Conservation (phyloP, 2,797 vertebrate species). For the Glyptemys insculpta region DNA sequence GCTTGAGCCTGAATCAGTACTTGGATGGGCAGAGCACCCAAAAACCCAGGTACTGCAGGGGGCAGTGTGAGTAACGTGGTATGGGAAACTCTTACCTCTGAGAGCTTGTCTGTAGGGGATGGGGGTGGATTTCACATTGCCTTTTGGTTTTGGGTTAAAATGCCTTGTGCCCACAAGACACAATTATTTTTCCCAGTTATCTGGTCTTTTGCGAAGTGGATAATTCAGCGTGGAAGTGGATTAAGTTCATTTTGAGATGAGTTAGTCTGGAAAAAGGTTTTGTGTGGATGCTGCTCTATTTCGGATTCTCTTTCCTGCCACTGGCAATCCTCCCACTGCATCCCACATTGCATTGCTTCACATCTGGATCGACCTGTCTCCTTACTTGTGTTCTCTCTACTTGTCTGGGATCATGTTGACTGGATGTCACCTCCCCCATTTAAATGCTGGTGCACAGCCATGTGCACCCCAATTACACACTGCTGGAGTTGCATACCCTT, state of each 20-base stretch:
- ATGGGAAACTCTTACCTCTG: not conserved
- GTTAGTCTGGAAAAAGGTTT: fast-evolving
- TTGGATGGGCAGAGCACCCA: not conserved
- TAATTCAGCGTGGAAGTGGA: not conserved
- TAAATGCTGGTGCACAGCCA: fast-evolving
- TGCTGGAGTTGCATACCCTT: no score
- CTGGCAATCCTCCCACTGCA: not conserved
- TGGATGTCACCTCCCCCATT: not conserved
- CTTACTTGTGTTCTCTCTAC: not conserved
- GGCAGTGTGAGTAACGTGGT: not conserved
- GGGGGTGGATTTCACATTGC: fast-evolving
- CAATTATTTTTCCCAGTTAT: not conserved
- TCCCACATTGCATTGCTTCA: fast-evolving
- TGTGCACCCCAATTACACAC: fast-evolving
- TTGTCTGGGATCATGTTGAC: fast-evolving
- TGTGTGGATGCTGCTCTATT: not conserved
- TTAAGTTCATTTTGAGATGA: not conserved
- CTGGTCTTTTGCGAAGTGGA: not conserved
- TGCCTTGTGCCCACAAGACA: not conserved
- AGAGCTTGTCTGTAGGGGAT: fast-evolving
- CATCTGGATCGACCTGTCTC: not conserved
- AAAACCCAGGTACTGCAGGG: not conserved
- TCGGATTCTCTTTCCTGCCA: fast-evolving
- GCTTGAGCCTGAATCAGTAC: no score
- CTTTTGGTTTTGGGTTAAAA: not conserved